Conservation (phyloP, 1,140 invertebrate genomes). For the Melanaphis sacchari region DNA sequence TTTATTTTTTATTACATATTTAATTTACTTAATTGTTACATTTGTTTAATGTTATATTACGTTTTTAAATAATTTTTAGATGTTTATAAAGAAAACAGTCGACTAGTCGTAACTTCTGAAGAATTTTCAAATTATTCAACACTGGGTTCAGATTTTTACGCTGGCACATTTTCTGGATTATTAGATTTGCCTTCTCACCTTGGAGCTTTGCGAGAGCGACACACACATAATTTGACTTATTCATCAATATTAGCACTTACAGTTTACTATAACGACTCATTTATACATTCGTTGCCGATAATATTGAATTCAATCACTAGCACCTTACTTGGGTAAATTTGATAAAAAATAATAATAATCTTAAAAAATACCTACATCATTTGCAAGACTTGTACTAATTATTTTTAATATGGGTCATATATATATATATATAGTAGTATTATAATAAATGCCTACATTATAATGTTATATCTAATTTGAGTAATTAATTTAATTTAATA, state of each 20-base stretch:
- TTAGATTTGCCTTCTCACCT: conserved; percentile 66
- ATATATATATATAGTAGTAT: neutral
- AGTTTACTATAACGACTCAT: conserved; percentile 81
- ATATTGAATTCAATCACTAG: conserved; percentile 79
- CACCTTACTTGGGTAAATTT: conserved; percentile 70
- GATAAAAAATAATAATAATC: neutral
- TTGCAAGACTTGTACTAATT: neutral
- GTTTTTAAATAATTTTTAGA: conserved; percentile 29
- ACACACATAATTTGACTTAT: neutral
- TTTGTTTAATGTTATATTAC: neutral
- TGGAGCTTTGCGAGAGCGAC: conserved; percentile 65
- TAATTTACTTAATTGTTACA: neutral
- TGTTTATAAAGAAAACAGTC: conserved; percentile 29
- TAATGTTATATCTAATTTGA: neutral
- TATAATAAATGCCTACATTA: neutral
- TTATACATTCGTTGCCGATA: conserved; percentile 79
- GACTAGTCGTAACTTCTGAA: conserved; percentile 62
- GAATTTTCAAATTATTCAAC: conserved; percentile 63
- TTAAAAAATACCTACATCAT: neutral
- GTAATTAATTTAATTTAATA: no score
- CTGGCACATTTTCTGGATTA: conserved; percentile 69
- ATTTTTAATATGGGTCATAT: neutral
- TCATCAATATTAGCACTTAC: conserved; percentile 64
- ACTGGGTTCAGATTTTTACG: conserved; percentile 66
- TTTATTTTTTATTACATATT: neutral